Base-by-base conservation (phyloP, 1,140 invertebrate species). In the Drosophila burlai region DNA sequence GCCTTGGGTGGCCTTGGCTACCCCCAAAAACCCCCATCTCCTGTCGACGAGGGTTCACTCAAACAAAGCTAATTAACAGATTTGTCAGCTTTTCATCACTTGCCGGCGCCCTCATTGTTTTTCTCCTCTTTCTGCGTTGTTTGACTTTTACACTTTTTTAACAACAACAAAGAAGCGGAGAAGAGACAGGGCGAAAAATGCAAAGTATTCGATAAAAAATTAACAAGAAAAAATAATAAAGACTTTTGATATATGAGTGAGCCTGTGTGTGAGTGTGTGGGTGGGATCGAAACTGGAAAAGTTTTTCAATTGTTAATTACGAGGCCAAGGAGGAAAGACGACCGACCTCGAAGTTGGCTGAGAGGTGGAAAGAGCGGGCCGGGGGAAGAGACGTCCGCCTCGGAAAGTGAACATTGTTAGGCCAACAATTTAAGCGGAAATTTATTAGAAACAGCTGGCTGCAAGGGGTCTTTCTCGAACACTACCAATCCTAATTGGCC, bases 21-120 rank as follows among this genome's bases (percentile, higher is more conserved):
- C 29, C 26, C 21, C 40, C 34, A 4, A 18, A 18, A 26, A 5
- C 36, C 38, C 29, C 52, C 34, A 18, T 11, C 45, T 7, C 26
- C 50, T 50, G 40, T 43, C 73, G 24, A 50, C 49, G 11, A 36
- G 74, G 68, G 82, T 74, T 90, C 79, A 80, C 72, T 85, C 85
- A 91, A 85, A 90, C 85, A 90, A 90, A 90, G 85, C 85, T 90
- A 90, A 90, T 90, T 90, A 90, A 91, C 85, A 90, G 85, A 90
- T 90, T 90, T 90, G 85, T 90, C 85, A 90, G 85, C 85, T 90
- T 90, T 90, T 87, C 84, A 90, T 87, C 84, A 87, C 84, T 90
- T 77, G 72, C 64, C 67, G 59, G 65, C 40, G 77, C 79, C 71
- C 59, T 52, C 55, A 73, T 60, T 73, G 65, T 73, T 72, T 71